A percentile compares a stretch with the other conserved stretches of the same genome.
phyloP scores from a whole-genome alignment of 2,797 vertebrate species.

The Choloepus didactylus region DNA sequence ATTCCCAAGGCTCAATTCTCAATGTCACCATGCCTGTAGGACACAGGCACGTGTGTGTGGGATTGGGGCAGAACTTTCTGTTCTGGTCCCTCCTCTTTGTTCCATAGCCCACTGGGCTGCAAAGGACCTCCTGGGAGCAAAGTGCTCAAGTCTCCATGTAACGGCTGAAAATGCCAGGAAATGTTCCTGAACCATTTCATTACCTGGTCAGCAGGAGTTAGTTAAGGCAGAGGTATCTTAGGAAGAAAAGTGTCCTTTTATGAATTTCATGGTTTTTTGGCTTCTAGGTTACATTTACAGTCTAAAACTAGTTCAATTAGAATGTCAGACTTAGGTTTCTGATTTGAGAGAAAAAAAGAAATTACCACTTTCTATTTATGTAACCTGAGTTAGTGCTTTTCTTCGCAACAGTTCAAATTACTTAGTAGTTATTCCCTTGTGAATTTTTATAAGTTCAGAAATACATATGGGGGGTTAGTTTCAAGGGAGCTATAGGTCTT shows the following conservation, averaged over 20 bases:
- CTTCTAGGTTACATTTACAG: slow-evolving; percentile 29
- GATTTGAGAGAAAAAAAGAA: slow-evolving; percentile 56
- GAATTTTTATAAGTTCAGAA: slow-evolving; percentile 50
- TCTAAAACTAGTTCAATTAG: not conserved
- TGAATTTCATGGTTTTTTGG: slow-evolving; percentile 12
- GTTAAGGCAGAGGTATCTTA: not conserved
- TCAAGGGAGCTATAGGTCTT: not conserved
- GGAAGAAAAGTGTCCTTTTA: not conserved
- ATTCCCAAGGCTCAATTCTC: not conserved
- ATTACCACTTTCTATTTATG: not conserved
- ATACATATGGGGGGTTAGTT: not conserved
- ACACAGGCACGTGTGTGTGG: not conserved
- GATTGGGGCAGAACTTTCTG: not conserved
- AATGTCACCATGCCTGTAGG: not conserved
- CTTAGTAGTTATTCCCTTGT: not conserved
- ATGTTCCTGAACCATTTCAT: not conserved
- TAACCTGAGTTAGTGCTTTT: not conserved
- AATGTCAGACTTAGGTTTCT: slow-evolving; percentile 18
- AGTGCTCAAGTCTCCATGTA: not conserved
- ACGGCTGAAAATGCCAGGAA: not conserved
- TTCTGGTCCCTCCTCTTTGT: not conserved
- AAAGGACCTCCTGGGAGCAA: not conserved
- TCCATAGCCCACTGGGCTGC: not conserved
- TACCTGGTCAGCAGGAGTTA: not conserved
- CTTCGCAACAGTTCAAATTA: not conserved